phyloP scores from a whole-genome alignment of 2,113 vertebrate genomes.

The Neogale vison region DNA sequence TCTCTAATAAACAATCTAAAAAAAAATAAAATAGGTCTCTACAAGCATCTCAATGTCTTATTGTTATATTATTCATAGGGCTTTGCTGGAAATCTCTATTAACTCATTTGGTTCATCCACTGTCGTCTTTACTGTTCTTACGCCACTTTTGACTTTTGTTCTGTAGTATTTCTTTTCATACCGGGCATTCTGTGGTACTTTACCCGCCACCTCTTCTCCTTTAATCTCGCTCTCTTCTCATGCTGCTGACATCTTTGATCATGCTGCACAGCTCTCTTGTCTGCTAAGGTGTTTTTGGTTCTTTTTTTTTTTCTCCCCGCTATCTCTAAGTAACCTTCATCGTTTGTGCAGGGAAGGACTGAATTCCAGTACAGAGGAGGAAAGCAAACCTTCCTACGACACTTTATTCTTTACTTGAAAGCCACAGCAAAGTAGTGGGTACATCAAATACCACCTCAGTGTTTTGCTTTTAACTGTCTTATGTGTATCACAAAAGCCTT shows the following conservation, averaged over 20 bases:
- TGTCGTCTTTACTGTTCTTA: not conserved
- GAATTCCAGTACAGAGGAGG: not conserved
- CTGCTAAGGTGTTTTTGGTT: not conserved
- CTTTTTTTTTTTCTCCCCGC: not conserved
- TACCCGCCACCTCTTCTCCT: not conserved
- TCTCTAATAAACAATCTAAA: too few species aligned
- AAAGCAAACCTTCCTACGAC: not conserved
- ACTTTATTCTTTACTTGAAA: conserved; percentile 67
- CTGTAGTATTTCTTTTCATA: not conserved
- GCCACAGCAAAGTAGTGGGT: conserved; percentile 49
- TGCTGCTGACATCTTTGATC: conserved; percentile 44
- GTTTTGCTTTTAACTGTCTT: conserved; percentile 35
- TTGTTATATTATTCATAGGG: not conserved
- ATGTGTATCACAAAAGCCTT: not conserved
- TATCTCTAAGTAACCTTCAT: conserved; percentile 30
- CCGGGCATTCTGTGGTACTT: not conserved
- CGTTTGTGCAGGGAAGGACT: not conserved
- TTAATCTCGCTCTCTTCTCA: not conserved
- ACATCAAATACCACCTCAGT: conserved; percentile 27
- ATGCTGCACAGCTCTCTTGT: not conserved
- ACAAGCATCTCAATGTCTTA: not conserved
- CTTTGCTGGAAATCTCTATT: conserved; percentile 10
- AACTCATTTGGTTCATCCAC: not conserved
- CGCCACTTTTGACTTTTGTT: not conserved
- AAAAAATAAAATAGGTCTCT: not conserved